These are phyloP conservation scores for Melanophora roralis DNA, from an alignment of 2,888 invertebrate species.

Conservation along the genomic window DNA sequence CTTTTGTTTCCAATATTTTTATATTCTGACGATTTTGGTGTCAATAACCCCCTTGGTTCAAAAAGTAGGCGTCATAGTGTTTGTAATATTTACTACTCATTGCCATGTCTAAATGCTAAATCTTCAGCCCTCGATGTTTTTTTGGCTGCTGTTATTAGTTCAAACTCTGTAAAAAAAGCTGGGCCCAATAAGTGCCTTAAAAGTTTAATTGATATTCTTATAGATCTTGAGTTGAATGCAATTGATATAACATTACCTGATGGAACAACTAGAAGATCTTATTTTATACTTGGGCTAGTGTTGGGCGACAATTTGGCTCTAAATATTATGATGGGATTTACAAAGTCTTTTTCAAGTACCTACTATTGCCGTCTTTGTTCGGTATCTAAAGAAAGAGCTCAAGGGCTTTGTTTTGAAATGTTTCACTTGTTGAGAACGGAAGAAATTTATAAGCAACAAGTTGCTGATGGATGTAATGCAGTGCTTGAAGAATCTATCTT, in stretches of 20 bases:
- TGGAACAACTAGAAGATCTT: neutral
- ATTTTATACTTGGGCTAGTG: neutral
- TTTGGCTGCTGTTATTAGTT: neutral
- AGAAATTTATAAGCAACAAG: neutral
- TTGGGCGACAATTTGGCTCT: constrained; percentile 7
- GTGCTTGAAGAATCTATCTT: neutral
- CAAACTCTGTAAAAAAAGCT: neutral
- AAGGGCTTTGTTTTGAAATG: neutral
- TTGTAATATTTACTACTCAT: neutral
- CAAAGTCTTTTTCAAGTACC: constrained; percentile 2
- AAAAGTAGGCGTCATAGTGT: constrained; percentile 10
- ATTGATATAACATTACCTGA: neutral
- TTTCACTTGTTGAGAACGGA: neutral
- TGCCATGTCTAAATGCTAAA: neutral
- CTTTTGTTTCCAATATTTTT: neutral
- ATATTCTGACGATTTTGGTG: constrained; percentile 17
- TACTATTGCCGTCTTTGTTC: constrained; percentile 9
- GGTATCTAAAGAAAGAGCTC: neutral
- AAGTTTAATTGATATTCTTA: neutral
- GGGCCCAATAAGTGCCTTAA: neutral
- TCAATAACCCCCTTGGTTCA: constrained; percentile 23
- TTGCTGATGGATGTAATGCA: neutral
- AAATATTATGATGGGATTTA: neutral
- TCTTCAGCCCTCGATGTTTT: constrained; percentile 8
- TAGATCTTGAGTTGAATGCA: neutral